Base-by-base conservation (phyloP, 2,113 vertebrate species). In the Notothenia coriiceps region DNA sequence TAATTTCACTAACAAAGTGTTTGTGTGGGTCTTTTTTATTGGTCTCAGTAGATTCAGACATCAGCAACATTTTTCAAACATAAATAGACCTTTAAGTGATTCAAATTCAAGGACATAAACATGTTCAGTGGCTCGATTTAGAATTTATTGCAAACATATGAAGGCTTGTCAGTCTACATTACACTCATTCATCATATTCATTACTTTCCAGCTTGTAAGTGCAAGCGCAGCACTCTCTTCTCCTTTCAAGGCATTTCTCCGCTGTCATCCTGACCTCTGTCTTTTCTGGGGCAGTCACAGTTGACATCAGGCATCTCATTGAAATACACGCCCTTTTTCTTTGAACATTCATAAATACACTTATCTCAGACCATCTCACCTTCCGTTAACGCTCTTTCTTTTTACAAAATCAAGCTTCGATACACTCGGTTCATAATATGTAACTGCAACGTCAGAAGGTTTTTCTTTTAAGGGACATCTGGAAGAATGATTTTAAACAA, bases 101-200 rank as follows among this genome's bases (percentile, higher is more conserved):
- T 74, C 56, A 82, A 86, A 91, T 63, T 57, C 63, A 86, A 1
- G 33, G 60, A 90, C 57, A 83, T 47, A 82, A 72, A 81, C 64
- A 82, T 70, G 51, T 86, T 79, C 25, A 73, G 80, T 69, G 40
- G 80, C 86, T 89, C 92, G 84, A 87, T 89, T 84, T 88, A 80
- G 12, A 83, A 93, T 93, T 93, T 94, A 93, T 93, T 94, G 61
- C 75, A 86, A 82, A 91, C 82, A 86, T 43, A 77, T 85, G 86
- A 87, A 80, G 82, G 40, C 86, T 70, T 82, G 66, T 88, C 74
- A 79, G 80, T 88, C 84, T 86, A 89, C 83, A 88, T 86, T 66
- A 80, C 86, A 81, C 40, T 74, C 81, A 74, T 83, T 67, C 82
- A 75, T 79, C 82, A 82, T 74, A 22, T 76, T 67, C 59, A 51